phyloP scores from a whole-genome alignment of 53 echinoderm and acorn worm species.

The Mesocentrotus franciscanus region DNA sequence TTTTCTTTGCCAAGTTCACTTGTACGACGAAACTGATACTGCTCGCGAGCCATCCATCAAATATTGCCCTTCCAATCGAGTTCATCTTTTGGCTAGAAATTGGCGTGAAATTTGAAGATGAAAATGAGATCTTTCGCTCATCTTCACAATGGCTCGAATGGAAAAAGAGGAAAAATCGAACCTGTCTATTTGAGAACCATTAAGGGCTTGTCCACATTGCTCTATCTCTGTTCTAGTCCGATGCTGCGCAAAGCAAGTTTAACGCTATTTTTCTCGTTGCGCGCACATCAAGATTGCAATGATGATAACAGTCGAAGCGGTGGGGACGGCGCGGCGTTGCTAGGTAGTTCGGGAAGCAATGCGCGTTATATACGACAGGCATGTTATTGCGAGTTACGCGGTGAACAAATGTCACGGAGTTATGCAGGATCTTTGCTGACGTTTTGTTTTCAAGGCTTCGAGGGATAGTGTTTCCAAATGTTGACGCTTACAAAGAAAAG shows the following conservation, averaged over 20 bases:
- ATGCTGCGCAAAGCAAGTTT: not conserved
- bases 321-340: not conserved
- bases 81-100: not conserved
- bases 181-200: slow-evolving; percentile 58
- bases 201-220: not conserved
- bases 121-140: slow-evolving; percentile 40
- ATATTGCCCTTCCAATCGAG: slow-evolving; percentile 31
- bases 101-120: slow-evolving; percentile 23
- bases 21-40: not conserved
- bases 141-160: slow-evolving; percentile 23
- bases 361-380: not conserved
- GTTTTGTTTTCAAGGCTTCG: not conserved
- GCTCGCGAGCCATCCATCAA: slow-evolving; percentile 38
- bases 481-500: not conserved
- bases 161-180: slow-evolving; percentile 23
- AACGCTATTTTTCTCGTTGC: not conserved
- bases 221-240: not conserved
- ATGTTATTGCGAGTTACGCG: slow-evolving; percentile 30
- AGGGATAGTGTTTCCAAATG: slow-evolving; percentile 36
- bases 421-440: not conserved
- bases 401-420: slow-evolving; percentile 46
- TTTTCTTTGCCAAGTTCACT: not conserved
- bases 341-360: not conserved
- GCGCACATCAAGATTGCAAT: not conserved
- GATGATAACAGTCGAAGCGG: not conserved